Percentiles rank a stretch among this genome's conserved stretches.
Conservation (phyloP, 1,140 invertebrate species). For the Drusus annulatus region DNA sequence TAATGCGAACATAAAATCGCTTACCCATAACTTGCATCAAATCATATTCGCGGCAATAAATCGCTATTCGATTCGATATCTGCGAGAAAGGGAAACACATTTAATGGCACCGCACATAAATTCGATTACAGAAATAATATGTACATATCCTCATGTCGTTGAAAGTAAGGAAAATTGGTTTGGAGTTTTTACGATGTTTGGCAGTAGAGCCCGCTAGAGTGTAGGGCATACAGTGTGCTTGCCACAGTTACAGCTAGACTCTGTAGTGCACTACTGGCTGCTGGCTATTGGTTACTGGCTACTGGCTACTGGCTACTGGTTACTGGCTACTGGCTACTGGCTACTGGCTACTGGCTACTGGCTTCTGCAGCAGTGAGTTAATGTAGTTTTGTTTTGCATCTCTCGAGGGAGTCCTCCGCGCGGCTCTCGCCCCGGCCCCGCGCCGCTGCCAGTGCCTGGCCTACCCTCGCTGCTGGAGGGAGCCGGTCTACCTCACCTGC, state of each 20-base stretch:
- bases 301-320: too few relatives aligned
- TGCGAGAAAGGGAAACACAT: constrained; percentile 13
- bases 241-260: too few relatives aligned
- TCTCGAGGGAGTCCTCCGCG: constrained; percentile 14
- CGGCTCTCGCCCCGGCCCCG: not conserved
- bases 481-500: not conserved
- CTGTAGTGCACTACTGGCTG: too few relatives aligned
- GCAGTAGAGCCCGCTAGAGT: too few relatives aligned
- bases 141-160: constrained; percentile 32
- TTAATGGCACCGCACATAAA: constrained; percentile 35
- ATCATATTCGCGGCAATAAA: constrained; percentile 14
- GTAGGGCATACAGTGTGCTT: too few relatives aligned
- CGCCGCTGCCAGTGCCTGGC: not conserved
- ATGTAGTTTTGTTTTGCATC: constrained; percentile 58
- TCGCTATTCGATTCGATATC: constrained; percentile 12
- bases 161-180: constrained; percentile 45
- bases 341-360: not conserved
- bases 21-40: constrained; percentile 1
- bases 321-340: too few relatives aligned
- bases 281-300: too few relatives aligned
- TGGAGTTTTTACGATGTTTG: constrained; percentile 33
- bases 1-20: constrained; percentile 28
- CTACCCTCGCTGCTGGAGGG: not conserved
- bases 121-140: constrained; percentile 40
- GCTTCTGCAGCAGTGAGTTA: constrained; percentile 46